These are phyloP conservation scores for Myrmecobius fasciatus DNA, from an alignment of 2,113 vertebrate genomes.

Conservation along the genomic window DNA sequence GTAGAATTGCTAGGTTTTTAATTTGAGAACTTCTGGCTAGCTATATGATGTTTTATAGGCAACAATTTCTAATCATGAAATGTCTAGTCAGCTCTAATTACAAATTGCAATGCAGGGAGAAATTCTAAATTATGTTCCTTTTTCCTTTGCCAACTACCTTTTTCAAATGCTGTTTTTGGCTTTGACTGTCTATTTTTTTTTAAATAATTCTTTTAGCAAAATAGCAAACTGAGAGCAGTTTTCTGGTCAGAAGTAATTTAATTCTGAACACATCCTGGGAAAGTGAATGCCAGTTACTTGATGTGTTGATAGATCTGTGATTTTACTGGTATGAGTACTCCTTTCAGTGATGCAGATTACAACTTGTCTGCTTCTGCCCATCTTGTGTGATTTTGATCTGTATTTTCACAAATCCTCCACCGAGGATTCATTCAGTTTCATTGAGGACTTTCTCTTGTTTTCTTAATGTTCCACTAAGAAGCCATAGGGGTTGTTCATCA, in stretches of 20 bases:
- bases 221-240: conserved; percentile 37
- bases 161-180: conserved; percentile 59
- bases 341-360: not conserved
- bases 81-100: conserved; percentile 68
- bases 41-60: conserved; percentile 69
- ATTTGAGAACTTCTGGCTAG: conserved; percentile 54
- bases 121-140: conserved; percentile 66
- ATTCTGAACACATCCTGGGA: conserved; percentile 14
- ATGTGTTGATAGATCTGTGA: not conserved
- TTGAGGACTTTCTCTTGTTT: not conserved
- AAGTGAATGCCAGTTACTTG: not conserved
- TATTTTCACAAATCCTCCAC: not conserved
- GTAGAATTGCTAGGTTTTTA: not conserved
- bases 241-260: conserved; percentile 40
- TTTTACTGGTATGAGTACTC: not conserved
- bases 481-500: not conserved
- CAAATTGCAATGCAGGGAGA: conserved; percentile 71
- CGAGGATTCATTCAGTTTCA: not conserved
- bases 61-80: conserved; percentile 73
- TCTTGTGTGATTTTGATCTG: not conserved
- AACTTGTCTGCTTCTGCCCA: not conserved
- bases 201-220: conserved; percentile 12
- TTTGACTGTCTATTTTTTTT: conserved; percentile 19
- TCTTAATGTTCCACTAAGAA: not conserved
- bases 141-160: conserved; percentile 66